Evolutionary conservation across 2,113 vertebrate genomes (phyloP).

Genomic region (Zapus hudsonius): DNA sequence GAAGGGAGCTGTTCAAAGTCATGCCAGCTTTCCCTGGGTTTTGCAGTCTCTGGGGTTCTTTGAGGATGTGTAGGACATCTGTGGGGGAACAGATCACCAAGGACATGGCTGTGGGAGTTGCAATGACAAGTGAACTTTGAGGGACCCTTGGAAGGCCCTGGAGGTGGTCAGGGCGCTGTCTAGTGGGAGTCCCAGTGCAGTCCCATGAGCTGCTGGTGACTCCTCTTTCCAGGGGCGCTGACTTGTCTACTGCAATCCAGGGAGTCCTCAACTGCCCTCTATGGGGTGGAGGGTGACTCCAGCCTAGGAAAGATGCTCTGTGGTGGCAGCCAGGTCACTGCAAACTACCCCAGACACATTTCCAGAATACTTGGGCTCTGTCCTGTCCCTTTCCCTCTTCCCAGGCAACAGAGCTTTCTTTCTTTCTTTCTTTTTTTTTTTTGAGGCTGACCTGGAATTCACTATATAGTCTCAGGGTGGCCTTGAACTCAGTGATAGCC

Average conservation of each 20-base stretch:
- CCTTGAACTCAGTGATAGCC: no score
- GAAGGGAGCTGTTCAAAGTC: neutral
- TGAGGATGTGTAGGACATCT: no score
- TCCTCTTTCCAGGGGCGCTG: neutral
- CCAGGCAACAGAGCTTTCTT: no score
- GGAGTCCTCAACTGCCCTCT: neutral
- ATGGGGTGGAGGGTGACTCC: neutral
- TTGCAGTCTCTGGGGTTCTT: neutral
- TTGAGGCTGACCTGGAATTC: no score
- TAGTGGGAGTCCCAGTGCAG: neutral
- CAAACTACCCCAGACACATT: neutral
- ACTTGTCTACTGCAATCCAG: neutral
- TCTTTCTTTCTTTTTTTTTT: no score
- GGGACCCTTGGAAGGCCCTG: no score
- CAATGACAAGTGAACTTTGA: no score
- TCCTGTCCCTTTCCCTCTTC: neutral
- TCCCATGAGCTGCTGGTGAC: neutral
- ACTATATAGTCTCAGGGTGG: no score
- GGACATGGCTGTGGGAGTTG: no score
- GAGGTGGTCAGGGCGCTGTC: no score
- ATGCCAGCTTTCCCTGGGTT: rapidly evolving
- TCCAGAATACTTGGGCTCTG: neutral
- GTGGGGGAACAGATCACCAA: no score
- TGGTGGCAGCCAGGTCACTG: neutral
- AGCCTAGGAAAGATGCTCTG: neutral